phyloP scores from a whole-genome alignment of 2,888 invertebrate species.

The Drosophila nr. perissopoda region DNA sequence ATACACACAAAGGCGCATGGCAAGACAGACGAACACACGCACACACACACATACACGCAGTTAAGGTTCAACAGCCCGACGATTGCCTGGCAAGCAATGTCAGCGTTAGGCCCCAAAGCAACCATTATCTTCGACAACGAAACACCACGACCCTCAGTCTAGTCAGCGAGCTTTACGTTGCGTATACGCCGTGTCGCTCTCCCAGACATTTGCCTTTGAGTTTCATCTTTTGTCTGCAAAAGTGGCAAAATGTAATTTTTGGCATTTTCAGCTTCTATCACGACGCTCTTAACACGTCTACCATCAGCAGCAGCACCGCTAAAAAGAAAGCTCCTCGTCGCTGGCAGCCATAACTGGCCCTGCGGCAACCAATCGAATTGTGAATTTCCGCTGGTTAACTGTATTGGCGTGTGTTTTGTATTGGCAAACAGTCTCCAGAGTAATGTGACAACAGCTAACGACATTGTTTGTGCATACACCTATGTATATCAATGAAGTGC shows the following conservation, averaged over 20 bases:
- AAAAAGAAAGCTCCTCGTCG: conserved; percentile 3
- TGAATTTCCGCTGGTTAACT: conserved; percentile 36
- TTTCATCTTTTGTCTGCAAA: conserved; percentile 72
- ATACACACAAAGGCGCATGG: conserved; percentile 32
- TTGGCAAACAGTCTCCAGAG: conserved; percentile 50
- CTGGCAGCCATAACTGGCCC: conserved; percentile 13
- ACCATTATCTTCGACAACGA: conserved; percentile 78
- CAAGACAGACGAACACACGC: conserved; percentile 48
- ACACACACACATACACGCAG: conserved; percentile 48
- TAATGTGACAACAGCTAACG: conserved; percentile 54
- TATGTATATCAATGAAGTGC: conserved; percentile 30
- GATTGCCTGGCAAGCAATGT: conserved; percentile 63
- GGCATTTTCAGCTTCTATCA: conserved; percentile 66
- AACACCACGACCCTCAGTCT: conserved; percentile 43
- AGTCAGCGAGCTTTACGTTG: conserved; percentile 45
- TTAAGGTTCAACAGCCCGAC: conserved; percentile 78
- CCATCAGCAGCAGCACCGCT: conserved; percentile 16
- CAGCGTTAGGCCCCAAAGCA: conserved; percentile 65
- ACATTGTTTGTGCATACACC: conserved; percentile 52
- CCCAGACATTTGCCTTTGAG: conserved; percentile 37
- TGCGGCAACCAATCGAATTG: conserved; percentile 24
- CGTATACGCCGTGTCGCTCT: conserved; percentile 61
- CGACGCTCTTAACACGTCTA: conserved; percentile 43
- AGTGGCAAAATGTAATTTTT: conserved; percentile 81
- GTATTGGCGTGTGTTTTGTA: conserved; percentile 35